Evolutionary conservation across 2,888 invertebrate genomes (phyloP), one percentile per base, ranked within the genome.

Genomic region (Coleophora flavipennella): DNA sequence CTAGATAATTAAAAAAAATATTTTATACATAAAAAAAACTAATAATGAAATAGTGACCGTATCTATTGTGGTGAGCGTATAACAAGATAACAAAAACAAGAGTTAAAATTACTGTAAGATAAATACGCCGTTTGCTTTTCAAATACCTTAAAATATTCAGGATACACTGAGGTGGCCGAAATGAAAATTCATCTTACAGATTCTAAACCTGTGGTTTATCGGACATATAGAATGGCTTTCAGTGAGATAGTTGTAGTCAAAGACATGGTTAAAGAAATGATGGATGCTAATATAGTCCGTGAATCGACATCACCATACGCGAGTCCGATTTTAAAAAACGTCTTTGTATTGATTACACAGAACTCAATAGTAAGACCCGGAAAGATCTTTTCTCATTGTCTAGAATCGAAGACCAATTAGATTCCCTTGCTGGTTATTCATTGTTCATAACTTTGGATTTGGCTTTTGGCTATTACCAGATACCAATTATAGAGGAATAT

Each of bases 281-380:
- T 42, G 9, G 35, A 39, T n/a, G 25, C 12, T 10, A 28, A 29
- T 26, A 42, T 42, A 8, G 33, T 42, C 12, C 31, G 28, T 6
- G 35, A 25, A 32, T 35, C 36, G 9, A 33, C 25, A 7, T 42
- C 42, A 9, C 31, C 42, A 2, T 42, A 39, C 13, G 42, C 42
- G 8, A 49, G 47, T 26, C 43, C 44, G 27, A 36, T 41, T n/a
- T 37, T 28, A 35, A 42, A 13, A 27, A 36, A 13, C 35, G 42
- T 8, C 10, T 39, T 10, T 40, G 42, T 14, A 32, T 42, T 2
- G 42, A 42, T 33, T 36, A 36, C 25, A 31, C 36, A 9, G 38
- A 38, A 10, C 35, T 39, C 2, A 42, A 39, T 31, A 28, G 13
- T 2, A 39, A 32, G 7, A 39, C 42, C 1, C 26, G 32, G 13